These are phyloP conservation scores for Aphelenchoides bicaudatus DNA, from an alignment of 2,888 invertebrate genomes.

Conservation along the genomic window DNA sequence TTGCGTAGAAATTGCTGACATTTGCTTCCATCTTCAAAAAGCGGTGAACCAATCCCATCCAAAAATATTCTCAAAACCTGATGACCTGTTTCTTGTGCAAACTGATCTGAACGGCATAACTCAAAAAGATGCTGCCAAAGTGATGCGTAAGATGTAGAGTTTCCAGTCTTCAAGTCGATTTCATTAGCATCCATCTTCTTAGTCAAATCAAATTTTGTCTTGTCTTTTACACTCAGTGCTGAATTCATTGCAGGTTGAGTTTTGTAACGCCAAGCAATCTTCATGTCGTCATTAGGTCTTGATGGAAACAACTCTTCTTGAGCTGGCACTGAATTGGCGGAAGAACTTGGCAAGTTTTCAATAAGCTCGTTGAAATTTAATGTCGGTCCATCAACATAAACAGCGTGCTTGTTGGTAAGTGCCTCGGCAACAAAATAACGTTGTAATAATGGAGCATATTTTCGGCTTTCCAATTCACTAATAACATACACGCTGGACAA, in stretches of 20 bases:
- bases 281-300: slow-evolving; percentile 24
- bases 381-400: slow-evolving; percentile 19
- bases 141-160: slow-evolving; percentile 13
- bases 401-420: slow-evolving; percentile 14
- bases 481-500: slow-evolving; percentile 18
- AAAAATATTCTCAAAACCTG: slow-evolving; percentile 24
- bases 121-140: slow-evolving; percentile 20
- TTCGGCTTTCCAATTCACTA: slow-evolving; percentile 19
- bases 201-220: slow-evolving; percentile 24
- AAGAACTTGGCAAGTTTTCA: slow-evolving; percentile 22
- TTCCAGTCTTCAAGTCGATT: background rate
- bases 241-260: slow-evolving; percentile 25
- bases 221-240: slow-evolving; percentile 15
- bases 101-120: background rate
- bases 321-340: background rate
- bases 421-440: slow-evolving; percentile 32
- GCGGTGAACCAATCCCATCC: slow-evolving; percentile 24
- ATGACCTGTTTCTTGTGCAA: slow-evolving; percentile 10
- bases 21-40: slow-evolving; percentile 20
- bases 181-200: slow-evolving; percentile 23
- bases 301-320: background rate
- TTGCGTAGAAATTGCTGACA: slow-evolving; percentile 19
- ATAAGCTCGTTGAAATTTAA: background rate
- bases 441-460: slow-evolving; percentile 17
- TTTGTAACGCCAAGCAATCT: slow-evolving; percentile 32